phyloP scores from a whole-genome alignment of 2,113 vertebrate species.

The Chitala chitala region DNA sequence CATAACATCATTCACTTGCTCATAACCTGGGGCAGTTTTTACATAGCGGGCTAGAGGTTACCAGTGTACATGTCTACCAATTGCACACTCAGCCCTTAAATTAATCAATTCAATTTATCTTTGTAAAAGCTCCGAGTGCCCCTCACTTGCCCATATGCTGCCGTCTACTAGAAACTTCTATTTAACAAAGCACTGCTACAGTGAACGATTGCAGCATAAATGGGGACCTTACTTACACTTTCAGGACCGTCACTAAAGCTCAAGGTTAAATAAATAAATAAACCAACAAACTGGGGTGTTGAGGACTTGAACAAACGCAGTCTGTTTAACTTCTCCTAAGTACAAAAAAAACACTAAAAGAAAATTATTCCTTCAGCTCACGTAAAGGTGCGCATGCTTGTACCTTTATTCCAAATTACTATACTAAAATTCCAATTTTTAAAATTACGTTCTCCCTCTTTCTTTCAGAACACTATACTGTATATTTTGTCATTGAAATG shows the following conservation, averaged over 20 bases:
- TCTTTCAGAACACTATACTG: too few relatives aligned
- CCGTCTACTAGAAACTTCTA: slow-evolving; percentile 11
- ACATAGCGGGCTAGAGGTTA: slow-evolving; percentile 48
- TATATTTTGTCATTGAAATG: too few relatives aligned
- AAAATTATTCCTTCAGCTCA: too few relatives aligned
- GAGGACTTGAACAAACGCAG: too few relatives aligned
- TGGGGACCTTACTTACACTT: background rate
- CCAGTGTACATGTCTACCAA: slow-evolving; percentile 47
- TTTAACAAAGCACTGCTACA: slow-evolving; percentile 7
- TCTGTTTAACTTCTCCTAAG: too few relatives aligned
- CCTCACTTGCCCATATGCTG: slow-evolving; percentile 26
- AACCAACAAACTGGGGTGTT: too few relatives aligned
- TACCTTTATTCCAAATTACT: too few relatives aligned
- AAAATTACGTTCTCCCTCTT: too few relatives aligned
- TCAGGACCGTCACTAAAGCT: background rate
- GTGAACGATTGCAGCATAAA: background rate
- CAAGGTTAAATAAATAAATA: too few relatives aligned
- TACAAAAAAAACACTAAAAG: too few relatives aligned
- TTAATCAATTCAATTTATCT: slow-evolving; percentile 62
- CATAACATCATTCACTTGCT: slow-evolving; percentile 68
- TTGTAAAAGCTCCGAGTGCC: slow-evolving; percentile 42
- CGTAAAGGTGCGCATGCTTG: too few relatives aligned
- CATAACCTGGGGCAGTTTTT: slow-evolving; percentile 51
- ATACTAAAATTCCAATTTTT: too few relatives aligned
- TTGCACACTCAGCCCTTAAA: slow-evolving; percentile 48